These are phyloP conservation scores for Drosophila trapezifrons DNA, from an alignment of 1,140 invertebrate genomes.

Conservation along the genomic window DNA sequence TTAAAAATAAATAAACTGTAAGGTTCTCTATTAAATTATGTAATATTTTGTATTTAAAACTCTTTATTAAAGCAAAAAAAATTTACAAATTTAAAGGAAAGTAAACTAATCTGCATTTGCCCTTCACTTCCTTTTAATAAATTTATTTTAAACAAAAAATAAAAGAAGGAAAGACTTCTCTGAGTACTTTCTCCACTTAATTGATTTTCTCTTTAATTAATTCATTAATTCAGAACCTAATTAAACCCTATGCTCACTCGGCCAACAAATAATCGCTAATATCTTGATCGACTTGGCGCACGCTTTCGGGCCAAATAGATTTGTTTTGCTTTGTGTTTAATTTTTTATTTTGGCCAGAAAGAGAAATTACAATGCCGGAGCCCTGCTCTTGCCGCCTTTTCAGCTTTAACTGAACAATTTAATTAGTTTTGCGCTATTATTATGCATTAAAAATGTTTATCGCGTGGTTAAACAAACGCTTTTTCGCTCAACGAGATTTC, in stretches of 20 bases:
- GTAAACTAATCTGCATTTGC: too few species aligned
- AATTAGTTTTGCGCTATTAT: slow-evolving; percentile 59
- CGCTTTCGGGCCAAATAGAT: slow-evolving; percentile 25
- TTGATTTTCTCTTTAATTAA: slow-evolving; percentile 3
- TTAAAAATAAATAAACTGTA: too few species aligned
- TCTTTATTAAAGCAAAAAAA: too few species aligned
- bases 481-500: slow-evolving; percentile 49
- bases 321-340: slow-evolving; percentile 16
- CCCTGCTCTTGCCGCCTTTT: slow-evolving; percentile 8
- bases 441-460: slow-evolving; percentile 67
- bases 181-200: not conserved
- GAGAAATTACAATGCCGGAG: slow-evolving; percentile 13
- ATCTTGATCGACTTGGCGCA: slow-evolving; percentile 17
- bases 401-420: slow-evolving; percentile 38
- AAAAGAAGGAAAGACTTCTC: not conserved
- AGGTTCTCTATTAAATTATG: too few species aligned
- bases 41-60: too few species aligned
- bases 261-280: slow-evolving; percentile 1
- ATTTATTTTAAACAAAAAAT: not conserved
- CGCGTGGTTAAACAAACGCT: slow-evolving; percentile 60
- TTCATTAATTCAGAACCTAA: slow-evolving; percentile 3
- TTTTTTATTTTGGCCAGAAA: slow-evolving; percentile 22
- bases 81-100: not conserved
- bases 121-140: not conserved
- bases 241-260: not conserved